phyloP scores from a whole-genome alignment of 2,888 invertebrate genomes.

The Steinernema scapterisci region DNA sequence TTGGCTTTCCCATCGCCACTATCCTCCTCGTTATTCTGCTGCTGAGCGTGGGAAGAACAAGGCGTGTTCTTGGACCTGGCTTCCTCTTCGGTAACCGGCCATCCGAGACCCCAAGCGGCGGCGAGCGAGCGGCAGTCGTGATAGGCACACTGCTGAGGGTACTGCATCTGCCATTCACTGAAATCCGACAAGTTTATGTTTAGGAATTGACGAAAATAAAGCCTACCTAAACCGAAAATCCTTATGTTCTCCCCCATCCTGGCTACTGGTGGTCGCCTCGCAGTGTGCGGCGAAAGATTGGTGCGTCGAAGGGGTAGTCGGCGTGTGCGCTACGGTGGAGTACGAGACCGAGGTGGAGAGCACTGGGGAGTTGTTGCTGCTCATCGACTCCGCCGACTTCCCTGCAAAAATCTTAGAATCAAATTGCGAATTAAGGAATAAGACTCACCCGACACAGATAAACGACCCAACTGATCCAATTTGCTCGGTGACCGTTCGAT shows the following conservation, averaged over 20 bases:
- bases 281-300: constrained; percentile 23
- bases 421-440: background rate
- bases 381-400: constrained; percentile 30
- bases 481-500: constrained; percentile 29
- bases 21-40: constrained; percentile 54
- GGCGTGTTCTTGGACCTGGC: constrained; percentile 44
- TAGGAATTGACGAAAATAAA: background rate
- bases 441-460: constrained; percentile 27
- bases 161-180: constrained; percentile 65
- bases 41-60: constrained; percentile 51
- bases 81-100: constrained; percentile 47
- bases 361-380: constrained; percentile 17
- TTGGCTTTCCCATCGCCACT: constrained; percentile 65
- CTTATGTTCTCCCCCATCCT: constrained; percentile 4
- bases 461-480: constrained; percentile 30
- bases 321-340: constrained; percentile 25
- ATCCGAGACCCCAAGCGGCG: constrained; percentile 62
- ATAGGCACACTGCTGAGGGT: constrained; percentile 61
- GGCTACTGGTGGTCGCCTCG: constrained; percentile 3
- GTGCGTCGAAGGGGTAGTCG: constrained; percentile 21
- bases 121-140: constrained; percentile 65
- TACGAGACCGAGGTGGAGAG: constrained; percentile 26
- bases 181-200: constrained; percentile 4
- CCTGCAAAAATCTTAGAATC: background rate
- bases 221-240: background rate